Base-by-base conservation (phyloP, 2,888 invertebrate species). In the Drosophila gaucha region DNA sequence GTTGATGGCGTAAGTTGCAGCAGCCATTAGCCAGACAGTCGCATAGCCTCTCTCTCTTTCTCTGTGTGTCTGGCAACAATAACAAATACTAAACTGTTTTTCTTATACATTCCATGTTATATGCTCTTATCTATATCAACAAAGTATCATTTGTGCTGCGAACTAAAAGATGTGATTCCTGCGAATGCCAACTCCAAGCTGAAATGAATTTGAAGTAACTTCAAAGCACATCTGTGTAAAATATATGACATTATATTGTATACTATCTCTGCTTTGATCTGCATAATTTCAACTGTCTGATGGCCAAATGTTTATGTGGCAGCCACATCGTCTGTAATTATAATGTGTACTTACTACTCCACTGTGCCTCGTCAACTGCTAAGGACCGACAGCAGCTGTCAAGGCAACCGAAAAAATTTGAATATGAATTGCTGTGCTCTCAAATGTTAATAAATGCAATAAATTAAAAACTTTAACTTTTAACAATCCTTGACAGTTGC, bases 61-160 rank as follows among this genome's bases (percentile, higher is more conserved):
- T n/a, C n/a, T n/a, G 30, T 18, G 26, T 75, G 82, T 73, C 78
- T 73, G 67, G 55, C 62, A 70, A 60, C 68, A 73, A 73, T 75
- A 76, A 70, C 69, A 60, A 68, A 76, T 74, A 71, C 79, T 76
- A 80, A 80, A 26, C 2, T 78, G 67, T 77, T 74, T 65, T 65
- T 52, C 51, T 36, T 67, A 52, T 47, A 36, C 38, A 46, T 35
- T 10, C 39, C 6, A 16, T 24, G 9, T 26, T 54, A 9, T 9
- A n/a, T 24, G 24, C 12, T 16, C 38, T 20, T 38, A 24, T 63
- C 57, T 41, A 47, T 38, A 33, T 52, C 69, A 70, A 80, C 82
- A 78, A 82, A 82, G 82, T 83, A 85, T 82, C 57, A 85, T 74
- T 77, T 83, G 83, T 83, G 82, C 77, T 83, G 82, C 44, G 85